Conservation (phyloP, 1,140 invertebrate genomes). For the Holcopasites calliopsidis region DNA sequence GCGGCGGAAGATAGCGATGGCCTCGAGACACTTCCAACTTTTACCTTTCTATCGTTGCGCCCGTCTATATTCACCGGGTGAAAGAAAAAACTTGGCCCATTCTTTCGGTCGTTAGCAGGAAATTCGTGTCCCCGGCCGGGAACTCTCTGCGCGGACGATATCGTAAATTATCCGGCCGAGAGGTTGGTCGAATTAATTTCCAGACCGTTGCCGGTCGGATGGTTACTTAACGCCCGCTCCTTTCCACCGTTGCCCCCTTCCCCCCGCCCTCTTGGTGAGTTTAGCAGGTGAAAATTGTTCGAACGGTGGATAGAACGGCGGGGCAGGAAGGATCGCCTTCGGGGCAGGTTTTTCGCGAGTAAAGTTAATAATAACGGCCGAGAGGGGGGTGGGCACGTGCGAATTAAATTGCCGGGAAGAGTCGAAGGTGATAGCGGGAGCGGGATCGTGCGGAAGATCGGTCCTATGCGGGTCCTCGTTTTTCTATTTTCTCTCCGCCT, state of each 20-base stretch:
- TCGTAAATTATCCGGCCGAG: conserved; percentile 14
- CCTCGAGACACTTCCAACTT: conserved; percentile 12
- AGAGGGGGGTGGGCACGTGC: conserved; percentile 24
- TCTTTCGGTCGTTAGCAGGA: conserved; percentile 53
- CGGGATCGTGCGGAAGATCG: conserved; percentile 22
- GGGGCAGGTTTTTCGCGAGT: not conserved
- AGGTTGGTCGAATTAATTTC: conserved; percentile 6
- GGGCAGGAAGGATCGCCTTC: not conserved
- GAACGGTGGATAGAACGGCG: not conserved
- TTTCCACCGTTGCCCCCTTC: not conserved
- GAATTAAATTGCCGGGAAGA: conserved; percentile 41
- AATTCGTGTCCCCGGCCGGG: conserved; percentile 23
- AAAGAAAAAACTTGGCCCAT: conserved; percentile 57
- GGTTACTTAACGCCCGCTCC: not conserved
- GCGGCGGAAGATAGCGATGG: not conserved
- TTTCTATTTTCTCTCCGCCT: not conserved
- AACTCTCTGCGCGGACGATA: conserved; percentile 26
- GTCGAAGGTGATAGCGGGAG: conserved; percentile 22
- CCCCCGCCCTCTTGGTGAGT: not conserved
- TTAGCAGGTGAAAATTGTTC: conserved; percentile 5
- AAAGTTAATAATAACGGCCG: conserved; percentile 34
- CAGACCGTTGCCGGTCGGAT: not conserved
- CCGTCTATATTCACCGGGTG: not conserved
- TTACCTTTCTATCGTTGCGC: not conserved
- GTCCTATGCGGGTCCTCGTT: not conserved